Conservation (phyloP, 2,888 invertebrate species). For the Diogma glabrata region DNA sequence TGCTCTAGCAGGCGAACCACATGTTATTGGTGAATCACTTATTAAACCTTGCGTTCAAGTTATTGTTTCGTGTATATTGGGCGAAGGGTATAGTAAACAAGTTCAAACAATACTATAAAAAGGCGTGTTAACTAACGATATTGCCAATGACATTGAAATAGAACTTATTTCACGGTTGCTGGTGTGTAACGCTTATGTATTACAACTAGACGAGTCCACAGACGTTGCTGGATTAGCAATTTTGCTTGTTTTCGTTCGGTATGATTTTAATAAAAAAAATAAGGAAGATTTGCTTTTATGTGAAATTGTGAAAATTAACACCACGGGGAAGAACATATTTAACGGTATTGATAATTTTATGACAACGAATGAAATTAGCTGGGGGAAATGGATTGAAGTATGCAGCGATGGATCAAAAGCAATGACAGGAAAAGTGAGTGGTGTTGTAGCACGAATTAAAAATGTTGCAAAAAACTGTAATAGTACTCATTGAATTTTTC, state of each 20-base stretch:
- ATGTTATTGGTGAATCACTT: conserved; percentile 15
- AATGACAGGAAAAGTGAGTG: too few relatives aligned
- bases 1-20: conserved; percentile 14
- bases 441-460: too few relatives aligned
- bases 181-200: conserved; percentile 7
- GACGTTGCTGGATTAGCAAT: conserved; percentile 12
- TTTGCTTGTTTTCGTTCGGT: neutral
- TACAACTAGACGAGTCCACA: conserved; percentile 12
- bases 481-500: too few relatives aligned
- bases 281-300: neutral
- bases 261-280: neutral
- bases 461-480: too few relatives aligned
- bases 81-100: neutral
- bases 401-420: too few relatives aligned
- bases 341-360: neutral
- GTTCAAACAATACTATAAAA: too few relatives aligned
- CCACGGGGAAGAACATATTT: neutral
- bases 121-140: too few relatives aligned
- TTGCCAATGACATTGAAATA: conserved; percentile 12
- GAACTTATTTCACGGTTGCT: conserved; percentile 13
- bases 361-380: neutral
- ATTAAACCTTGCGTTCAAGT: conserved; percentile 8
- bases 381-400: too few relatives aligned
- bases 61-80: neutral
- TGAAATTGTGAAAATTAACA: neutral